Percentiles rank a stretch among this genome's conserved stretches.
Evolutionary conservation across 2,113 vertebrate genomes (phyloP).

Genomic region (Murina feae): DNA sequence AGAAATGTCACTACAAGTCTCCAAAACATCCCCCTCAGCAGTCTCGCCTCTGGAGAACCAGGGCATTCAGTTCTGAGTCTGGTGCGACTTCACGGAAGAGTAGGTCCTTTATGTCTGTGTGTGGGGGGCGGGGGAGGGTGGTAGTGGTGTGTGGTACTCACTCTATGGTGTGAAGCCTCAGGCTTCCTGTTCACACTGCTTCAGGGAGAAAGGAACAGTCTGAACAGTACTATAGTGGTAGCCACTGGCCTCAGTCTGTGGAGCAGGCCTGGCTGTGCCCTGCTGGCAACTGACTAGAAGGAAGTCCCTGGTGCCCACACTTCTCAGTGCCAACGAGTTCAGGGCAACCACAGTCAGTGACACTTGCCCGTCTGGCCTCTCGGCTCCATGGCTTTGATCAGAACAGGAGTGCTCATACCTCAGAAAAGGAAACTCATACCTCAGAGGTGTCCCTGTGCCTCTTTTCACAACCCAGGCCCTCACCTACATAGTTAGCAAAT

Average conservation of each 20-base stretch:
- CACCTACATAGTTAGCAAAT: neutral
- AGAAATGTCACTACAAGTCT: neutral
- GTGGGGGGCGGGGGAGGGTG: no score
- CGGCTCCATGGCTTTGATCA: neutral
- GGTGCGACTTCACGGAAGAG: neutral
- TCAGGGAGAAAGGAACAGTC: neutral
- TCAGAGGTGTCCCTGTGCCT: neutral
- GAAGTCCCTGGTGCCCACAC: accelerated
- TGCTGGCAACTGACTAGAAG: accelerated
- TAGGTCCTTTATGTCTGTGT: neutral
- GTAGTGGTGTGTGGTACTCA: no score
- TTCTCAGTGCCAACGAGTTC: neutral
- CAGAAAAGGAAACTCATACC: neutral
- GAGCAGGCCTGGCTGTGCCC: neutral
- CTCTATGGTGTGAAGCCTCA: neutral
- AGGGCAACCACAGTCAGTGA: neutral
- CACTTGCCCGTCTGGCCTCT: neutral
- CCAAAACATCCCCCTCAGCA: neutral
- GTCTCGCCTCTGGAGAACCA: neutral
- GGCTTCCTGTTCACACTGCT: neutral
- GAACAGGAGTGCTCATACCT: neutral
- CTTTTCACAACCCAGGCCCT: neutral
- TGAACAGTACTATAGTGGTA: accelerated
- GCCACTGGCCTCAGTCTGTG: neutral
- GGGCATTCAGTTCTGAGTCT: neutral